phyloP scores from a whole-genome alignment of 1,140 invertebrate genomes.

The Cyphomyrmex costatus region DNA sequence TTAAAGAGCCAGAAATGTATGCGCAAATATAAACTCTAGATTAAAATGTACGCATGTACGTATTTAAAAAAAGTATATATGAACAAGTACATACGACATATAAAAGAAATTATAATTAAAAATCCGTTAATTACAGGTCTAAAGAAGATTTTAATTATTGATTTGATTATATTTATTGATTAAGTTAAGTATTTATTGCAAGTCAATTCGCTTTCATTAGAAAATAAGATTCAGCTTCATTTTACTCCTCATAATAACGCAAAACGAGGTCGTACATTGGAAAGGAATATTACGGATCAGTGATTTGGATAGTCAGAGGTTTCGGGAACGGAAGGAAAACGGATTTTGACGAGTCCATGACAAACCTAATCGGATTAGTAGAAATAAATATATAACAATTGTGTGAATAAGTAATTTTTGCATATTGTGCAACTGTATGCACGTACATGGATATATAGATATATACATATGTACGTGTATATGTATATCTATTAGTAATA shows the following conservation, averaged over 20 bases:
- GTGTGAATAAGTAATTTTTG: background rate
- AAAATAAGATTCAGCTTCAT: conserved; percentile 2
- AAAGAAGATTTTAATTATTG: background rate
- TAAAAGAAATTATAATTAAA: background rate
- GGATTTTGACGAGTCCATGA: background rate
- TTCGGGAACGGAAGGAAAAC: conserved; percentile 28
- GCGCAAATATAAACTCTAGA: background rate
- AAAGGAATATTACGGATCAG: conserved; percentile 41
- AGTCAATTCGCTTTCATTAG: conserved; percentile 54
- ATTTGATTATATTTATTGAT: conserved; percentile 11
- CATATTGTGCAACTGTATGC: background rate
- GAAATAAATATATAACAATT: background rate
- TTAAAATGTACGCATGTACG: background rate
- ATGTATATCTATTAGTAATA: background rate
- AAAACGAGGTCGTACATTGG: conserved; percentile 21
- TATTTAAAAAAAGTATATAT: background rate
- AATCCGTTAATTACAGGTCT: background rate
- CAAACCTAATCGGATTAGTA: background rate
- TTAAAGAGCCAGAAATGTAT: background rate
- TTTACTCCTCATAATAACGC: conserved; percentile 20
- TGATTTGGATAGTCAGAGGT: conserved; percentile 32
- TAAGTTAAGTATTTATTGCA: background rate
- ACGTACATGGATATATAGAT: background rate
- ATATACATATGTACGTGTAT: background rate
- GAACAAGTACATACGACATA: background rate